Evolutionary conservation across 1,140 invertebrate species (phyloP).

Genomic region (Proales similis): DNA sequence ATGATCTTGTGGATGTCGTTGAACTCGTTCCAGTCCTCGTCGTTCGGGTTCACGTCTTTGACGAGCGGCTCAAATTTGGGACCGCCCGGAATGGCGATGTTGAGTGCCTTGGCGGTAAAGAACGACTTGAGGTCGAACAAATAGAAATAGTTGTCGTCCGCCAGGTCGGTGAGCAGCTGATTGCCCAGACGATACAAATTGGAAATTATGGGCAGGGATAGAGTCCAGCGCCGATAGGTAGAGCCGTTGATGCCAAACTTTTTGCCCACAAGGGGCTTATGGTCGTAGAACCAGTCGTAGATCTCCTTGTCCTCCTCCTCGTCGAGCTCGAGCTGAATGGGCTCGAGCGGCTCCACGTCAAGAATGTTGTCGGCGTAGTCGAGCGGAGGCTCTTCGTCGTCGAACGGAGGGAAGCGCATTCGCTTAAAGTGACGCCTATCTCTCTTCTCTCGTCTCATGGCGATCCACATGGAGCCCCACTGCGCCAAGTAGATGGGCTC

Average conservation of each 20-base stretch:
- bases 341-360: slow-evolving; percentile 95
- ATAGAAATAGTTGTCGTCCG: slow-evolving; percentile 98
- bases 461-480: slow-evolving; percentile 99
- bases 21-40: slow-evolving; percentile 99
- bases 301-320: slow-evolving; percentile 84
- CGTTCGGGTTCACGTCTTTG: slow-evolving; percentile 89
- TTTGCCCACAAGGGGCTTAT: slow-evolving; percentile 85
- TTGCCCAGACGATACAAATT: slow-evolving; percentile 93
- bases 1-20: slow-evolving; percentile 99
- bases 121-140: slow-evolving; percentile 98
- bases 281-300: slow-evolving; percentile 91
- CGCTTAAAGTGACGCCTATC: slow-evolving; percentile 97
- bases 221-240: slow-evolving; percentile 90
- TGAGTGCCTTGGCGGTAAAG: slow-evolving; percentile 97
- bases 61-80: slow-evolving; percentile 99
- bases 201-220: slow-evolving; percentile 89
- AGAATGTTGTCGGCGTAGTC: slow-evolving; percentile 98
- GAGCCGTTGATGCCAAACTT: slow-evolving; percentile 79
- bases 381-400: slow-evolving; percentile 97
- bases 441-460: slow-evolving; percentile 97
- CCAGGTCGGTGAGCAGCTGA: slow-evolving; percentile 92
- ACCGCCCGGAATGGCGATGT: slow-evolving; percentile 99
- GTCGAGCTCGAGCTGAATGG: slow-evolving; percentile 97
- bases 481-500: slow-evolving; percentile 98
- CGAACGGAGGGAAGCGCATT: slow-evolving; percentile 99